Evolutionary conservation across 2,888 invertebrate species (phyloP), one percentile per base, ranked within the genome.

Genomic region (Geotrupes spiniger): DNA sequence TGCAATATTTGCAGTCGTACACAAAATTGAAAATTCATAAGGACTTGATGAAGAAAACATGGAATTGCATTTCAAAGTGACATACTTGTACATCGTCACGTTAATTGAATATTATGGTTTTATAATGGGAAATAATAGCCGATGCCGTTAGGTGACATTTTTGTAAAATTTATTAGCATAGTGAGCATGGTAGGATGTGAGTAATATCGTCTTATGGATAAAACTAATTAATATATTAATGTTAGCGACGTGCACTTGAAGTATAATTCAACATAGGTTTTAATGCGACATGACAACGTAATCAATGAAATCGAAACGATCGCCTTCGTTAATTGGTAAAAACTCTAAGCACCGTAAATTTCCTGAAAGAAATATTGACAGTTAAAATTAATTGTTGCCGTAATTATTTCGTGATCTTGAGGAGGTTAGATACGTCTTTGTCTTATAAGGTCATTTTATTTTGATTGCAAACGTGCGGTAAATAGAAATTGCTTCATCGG

Each of bases 401-500:
- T 48, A 52, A 52, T 52, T 48, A 44, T 36, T 46, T 46, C 46
- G 31, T 41, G 37, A 8, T 47, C 41, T 48, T 44, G 47, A 17
- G 15, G 12, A 10, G 27, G 31, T 39, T 38, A 46, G 39, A 40
- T 43, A 52, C 48, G 51, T 48, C 38, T 42, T 41, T 52, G 29
- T 44, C 48, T 48, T 48, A 51, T 53, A 53, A 48, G 53, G 51
- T 51, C 51, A 51, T 53, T 53, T 41, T 41, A 41, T 41, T 27
- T 53, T 51, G 47, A 51, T 53, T 43, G 46, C 46, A 49, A 52
- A 53, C 53, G 53, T 51, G 54, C 48, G 49, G 51, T 51, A 54
- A 54, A 54, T 53, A 43, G 53, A 47, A 53, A 53, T 51, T 48
- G 51, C 51, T 53, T 53, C 45, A 53, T 53, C 53, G 53, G 49